A percentile compares a stretch with the other conserved stretches of the same genome.
phyloP scores from a whole-genome alignment of 2,113 vertebrate genomes.

The Leptodactylus fuscus region DNA sequence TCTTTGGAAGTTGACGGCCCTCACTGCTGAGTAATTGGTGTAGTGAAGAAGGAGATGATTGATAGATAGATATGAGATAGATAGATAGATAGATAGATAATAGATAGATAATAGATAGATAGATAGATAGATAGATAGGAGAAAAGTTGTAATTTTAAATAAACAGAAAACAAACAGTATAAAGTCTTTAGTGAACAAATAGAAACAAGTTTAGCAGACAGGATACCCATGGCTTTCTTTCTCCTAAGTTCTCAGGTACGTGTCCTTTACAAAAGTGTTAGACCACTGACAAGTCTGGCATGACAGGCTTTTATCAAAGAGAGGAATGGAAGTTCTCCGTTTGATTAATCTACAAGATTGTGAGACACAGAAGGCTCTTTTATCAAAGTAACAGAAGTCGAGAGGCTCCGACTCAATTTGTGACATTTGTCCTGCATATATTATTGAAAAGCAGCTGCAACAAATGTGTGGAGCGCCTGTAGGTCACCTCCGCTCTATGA shows the following conservation, averaged over 20 bases:
- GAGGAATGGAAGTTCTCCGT: background rate
- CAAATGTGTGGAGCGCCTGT: constrained; percentile 1
- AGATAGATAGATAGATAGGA: too few relatives aligned
- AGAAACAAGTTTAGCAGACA: background rate
- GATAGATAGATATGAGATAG: too few relatives aligned
- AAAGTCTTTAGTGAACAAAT: background rate
- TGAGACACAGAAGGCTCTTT: background rate
- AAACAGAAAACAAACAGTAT: too few relatives aligned
- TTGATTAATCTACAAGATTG: constrained; percentile 21
- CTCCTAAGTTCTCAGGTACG: background rate
- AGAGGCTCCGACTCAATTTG: background rate
- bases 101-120: too few relatives aligned
- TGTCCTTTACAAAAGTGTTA: background rate
- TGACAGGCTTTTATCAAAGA: background rate
- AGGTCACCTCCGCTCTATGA: background rate
- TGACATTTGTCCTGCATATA: constrained; percentile 45
- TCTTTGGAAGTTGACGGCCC: too few relatives aligned
- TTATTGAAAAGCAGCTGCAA: constrained; percentile 20
- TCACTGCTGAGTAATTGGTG: too few relatives aligned
- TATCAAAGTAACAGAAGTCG: constrained; percentile 14
- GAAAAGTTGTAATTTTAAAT: too few relatives aligned
- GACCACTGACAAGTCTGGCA: background rate
- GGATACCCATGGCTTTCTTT: background rate
- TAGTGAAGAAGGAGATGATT: too few relatives aligned
- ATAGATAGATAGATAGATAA: too few relatives aligned